phyloP scores from a whole-genome alignment of 2,888 invertebrate species.

The Meiosimyza platycephala region DNA sequence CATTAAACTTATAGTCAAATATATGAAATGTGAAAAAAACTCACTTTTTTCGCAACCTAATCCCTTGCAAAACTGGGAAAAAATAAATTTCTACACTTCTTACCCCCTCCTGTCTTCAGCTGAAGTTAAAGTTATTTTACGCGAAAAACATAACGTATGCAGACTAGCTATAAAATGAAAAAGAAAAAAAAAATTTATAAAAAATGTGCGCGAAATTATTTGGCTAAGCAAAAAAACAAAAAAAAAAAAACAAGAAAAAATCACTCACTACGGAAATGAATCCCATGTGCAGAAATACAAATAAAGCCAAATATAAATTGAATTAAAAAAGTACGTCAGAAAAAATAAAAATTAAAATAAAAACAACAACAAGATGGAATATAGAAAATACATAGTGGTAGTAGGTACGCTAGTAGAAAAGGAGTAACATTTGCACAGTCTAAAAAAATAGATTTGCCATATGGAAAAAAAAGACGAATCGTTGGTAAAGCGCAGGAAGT shows the following conservation, averaged over 20 bases:
- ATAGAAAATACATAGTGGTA: not conserved
- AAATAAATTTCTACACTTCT: too few species aligned
- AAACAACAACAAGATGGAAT: not conserved
- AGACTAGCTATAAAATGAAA: not conserved
- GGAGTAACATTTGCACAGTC: conserved; percentile 1
- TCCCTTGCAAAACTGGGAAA: too few species aligned
- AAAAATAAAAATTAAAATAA: not conserved
- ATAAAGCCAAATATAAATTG: conserved; percentile 67
- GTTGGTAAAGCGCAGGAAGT: conserved; percentile 14
- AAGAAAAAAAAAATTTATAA: conserved; percentile 22
- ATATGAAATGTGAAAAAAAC: too few species aligned
- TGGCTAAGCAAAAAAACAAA: not conserved
- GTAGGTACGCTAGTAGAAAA: not conserved
- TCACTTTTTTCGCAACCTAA: too few species aligned
- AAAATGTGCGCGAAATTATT: conserved; percentile 35
- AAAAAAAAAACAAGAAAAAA: conserved; percentile 15
- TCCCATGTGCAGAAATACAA: conserved; percentile 67
- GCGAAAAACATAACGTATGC: conserved; percentile 32
- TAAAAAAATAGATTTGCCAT: conserved; percentile 20
- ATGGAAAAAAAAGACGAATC: not conserved
- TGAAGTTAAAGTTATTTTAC: conserved; percentile 32
- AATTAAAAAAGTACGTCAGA: conserved; percentile 59
- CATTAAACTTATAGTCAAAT: conserved; percentile 54
- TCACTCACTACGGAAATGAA: conserved; percentile 58
- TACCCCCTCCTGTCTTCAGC: not conserved